Evolutionary conservation across 2,888 invertebrate species (phyloP), one percentile per base, ranked within the genome.

Genomic region (Operophtera brumata): DNA sequence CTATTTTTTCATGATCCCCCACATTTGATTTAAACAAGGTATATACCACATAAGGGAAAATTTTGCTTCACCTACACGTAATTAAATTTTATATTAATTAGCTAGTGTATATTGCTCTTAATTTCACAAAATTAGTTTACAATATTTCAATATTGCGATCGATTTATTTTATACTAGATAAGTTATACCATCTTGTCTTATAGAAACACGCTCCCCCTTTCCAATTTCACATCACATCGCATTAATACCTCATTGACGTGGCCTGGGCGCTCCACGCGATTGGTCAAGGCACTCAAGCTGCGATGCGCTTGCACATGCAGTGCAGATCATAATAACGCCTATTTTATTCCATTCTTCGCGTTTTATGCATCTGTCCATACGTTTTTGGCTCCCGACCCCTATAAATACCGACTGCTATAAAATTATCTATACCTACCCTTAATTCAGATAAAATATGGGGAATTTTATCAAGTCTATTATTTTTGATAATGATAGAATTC

Each of bases 221-320:
- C 39, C 28, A 35, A 54, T 49, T 52, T 51, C 56, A 61, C 44
- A 61, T 59, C 47, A 54, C 56, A 47, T 71, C 78, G 77, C 80
- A 83, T 82, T 78, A 82, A 83, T 80, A 78, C 69, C 66, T 52
- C 49, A 48, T 48, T 54, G 51, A 54, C 13, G 57, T 28, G 40
- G 37, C 36, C 41, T 34, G 37, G 41, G 47, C 53, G 53, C 54
- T 47, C 55, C 43, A 61, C 65, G 69, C 78, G 56, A 89, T 89
- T 89, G 89, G 89, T 70, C 75, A 77, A 62, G 56, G 57, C 47
- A 34, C 70, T 64, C 87, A 89, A 89, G 89, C 85, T 89, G 89
- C 88, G 71, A 43, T 61, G 58, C 52, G 51, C 57, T 43, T 64
- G 69, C 71, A 70, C 71, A 66, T 75, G 77, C 82, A 81, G 79